phyloP scores from a whole-genome alignment of 2,113 vertebrate genomes.

The Carlito syrichta region DNA sequence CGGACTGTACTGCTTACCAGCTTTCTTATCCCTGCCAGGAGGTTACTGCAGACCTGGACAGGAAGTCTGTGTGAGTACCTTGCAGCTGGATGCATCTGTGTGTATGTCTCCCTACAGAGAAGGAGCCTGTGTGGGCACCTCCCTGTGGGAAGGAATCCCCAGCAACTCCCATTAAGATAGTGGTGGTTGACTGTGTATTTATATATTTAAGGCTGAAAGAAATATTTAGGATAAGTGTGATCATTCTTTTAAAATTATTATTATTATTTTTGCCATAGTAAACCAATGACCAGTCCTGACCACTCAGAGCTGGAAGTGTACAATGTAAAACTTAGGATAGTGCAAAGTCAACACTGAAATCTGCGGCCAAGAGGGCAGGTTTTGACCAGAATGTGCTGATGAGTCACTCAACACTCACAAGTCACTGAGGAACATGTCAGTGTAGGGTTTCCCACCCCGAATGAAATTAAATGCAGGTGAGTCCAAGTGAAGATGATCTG shows the following conservation, averaged over 20 bases:
- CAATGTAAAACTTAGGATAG: neutral
- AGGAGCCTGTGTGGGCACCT: too few relatives aligned
- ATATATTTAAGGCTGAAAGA: neutral
- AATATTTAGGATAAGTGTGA: neutral
- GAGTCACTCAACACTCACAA: neutral
- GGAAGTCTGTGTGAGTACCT: slow-evolving; percentile 85
- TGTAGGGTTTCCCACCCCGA: neutral
- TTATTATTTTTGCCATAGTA: neutral
- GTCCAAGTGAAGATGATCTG: neutral
- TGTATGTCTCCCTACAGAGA: too few relatives aligned
- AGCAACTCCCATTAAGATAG: neutral
- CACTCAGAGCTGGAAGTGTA: neutral
- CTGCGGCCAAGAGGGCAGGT: too few relatives aligned
- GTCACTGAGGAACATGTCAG: neutral
- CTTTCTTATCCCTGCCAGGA: slow-evolving; percentile 88
- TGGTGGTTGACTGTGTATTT: neutral
- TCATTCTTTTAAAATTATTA: neutral
- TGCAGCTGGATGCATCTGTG: too few relatives aligned
- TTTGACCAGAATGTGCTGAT: neutral
- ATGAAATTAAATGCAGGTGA: neutral
- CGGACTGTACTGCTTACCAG: slow-evolving; percentile 88
- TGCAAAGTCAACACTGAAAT: neutral
- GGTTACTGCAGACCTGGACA: slow-evolving; percentile 85
- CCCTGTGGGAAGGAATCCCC: too few relatives aligned
- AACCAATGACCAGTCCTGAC: neutral